Base-by-base conservation (phyloP, 2,797 vertebrate species). In the Arctocebus calabarensis region DNA sequence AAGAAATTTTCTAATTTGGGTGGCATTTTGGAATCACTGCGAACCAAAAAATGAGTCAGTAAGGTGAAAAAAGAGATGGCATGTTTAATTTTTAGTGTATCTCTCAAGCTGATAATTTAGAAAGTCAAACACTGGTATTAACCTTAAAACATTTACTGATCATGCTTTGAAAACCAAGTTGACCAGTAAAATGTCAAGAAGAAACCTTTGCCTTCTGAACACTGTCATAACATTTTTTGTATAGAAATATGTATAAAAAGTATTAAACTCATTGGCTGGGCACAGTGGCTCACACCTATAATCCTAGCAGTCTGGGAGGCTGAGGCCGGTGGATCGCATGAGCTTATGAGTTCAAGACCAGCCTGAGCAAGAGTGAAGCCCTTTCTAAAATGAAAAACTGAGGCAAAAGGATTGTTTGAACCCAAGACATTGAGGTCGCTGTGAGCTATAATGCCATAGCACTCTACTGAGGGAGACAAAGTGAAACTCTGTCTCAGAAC, bases 111-210 rank as follows among this genome's bases (percentile, higher is more conserved):
- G 55, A n/a, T 77, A 20, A 57, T 70, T 70, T 61, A 81, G 45
- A 86, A 91, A 92, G 73, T 40, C 66, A 88, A 29, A 86, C 89
- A 84, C 32, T 77, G 7, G 4, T 94, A 29, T 64, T 79, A 94
- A 73, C 22, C 16, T 62, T 59, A 9, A 34, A 84, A 57, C 45
- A 64, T 71, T 94, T 91, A 84, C 74, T 87, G 79, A 91, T 48
- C 75, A 93, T 13, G 37, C 77, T 90, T 89, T 62, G 55, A 59
- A 66, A n/a, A 43, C 4, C 71, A 70, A 55, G 9, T 43, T 52
- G 1, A 52, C 79, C 37, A n/a, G 2, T 34, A 70, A 14, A 55
- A 91, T 23, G 43, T 94, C 29, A 82, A 59, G 22, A 91, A 84
- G 77, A 95, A 62, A 48, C 52, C 20, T 66, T 70, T 91, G 62